Base-by-base conservation (phyloP, 64 coral and sea anemone species). In the Stichodactyla mertensii region DNA sequence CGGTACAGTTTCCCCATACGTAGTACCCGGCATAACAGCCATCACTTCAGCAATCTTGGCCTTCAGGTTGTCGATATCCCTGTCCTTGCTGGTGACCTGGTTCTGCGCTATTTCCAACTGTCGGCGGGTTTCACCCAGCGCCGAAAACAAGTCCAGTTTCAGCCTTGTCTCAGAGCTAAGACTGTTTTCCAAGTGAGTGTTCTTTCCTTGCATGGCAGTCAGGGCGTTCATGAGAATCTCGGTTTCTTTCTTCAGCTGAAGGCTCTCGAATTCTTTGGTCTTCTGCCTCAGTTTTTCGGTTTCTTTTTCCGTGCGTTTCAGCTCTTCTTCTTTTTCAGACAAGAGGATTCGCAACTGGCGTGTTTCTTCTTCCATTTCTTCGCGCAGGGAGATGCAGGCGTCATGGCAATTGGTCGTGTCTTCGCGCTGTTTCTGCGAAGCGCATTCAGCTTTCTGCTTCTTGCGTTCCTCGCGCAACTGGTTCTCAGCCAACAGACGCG, bases 171-270 rank as follows among this genome's bases (percentile, higher is more conserved):
- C 97, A 8, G 97, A 95, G 57, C 89, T 95, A 12, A 99, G 79
- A 52, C 93, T 99, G 86, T 99, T 95, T 62, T 99, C 93, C 20
- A 99, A 61, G 60, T 95, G 93, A 20, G 93, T 99, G 86, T 99
- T 99, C 83, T 99, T 99, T 53, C 93, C 97, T 83, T 94, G 97
- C 88, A 99, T 99, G 0, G 93, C 87, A 71, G 85, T 92, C 20
- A 99, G 90, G 1, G 97, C 93, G 0, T 93, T 92, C 93, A 99
- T 99, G 19, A 99, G 66, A 51, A 94, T 89, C 54, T 99, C 97
- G 0, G 97, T 99, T 53, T 99, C 97, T 55, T 98, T 98, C 88
- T 99, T 99, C 18, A 99, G n/a, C 26, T 99, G 97, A 69, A 95
- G 88, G 28, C 93, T 94, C 27, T 93, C 93, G 71, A 92, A 84